phyloP scores from a whole-genome alignment of 2,797 vertebrate genomes.

The Enteromius treurensis region DNA sequence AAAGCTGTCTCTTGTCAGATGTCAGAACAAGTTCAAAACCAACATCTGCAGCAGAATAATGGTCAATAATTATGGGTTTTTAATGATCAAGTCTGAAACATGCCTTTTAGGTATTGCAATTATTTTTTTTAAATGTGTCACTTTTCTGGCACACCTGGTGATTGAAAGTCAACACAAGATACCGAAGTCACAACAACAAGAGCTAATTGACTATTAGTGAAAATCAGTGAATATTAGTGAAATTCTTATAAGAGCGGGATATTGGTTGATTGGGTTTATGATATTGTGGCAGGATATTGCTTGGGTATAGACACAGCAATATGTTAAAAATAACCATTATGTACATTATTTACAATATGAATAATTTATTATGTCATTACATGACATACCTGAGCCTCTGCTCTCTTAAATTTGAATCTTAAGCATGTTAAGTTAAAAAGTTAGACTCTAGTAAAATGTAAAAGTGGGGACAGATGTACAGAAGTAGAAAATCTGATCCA shows the following conservation, averaged over 20 bases:
- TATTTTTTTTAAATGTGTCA: neutral
- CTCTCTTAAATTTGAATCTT: neutral
- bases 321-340: neutral
- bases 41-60: neutral
- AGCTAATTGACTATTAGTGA: neutral
- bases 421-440: neutral
- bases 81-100: neutral
- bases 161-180: neutral
- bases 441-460: neutral
- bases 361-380: neutral
- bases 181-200: too few relatives aligned
- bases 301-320: neutral
- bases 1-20: neutral
- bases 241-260: neutral
- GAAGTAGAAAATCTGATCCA: neutral
- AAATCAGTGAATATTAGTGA: too few relatives aligned
- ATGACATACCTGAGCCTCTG: neutral
- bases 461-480: neutral
- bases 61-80: neutral
- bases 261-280: neutral
- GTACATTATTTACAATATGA: neutral
- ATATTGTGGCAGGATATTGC: neutral
- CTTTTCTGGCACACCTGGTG: neutral
- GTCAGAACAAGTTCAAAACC: neutral
- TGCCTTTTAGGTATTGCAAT: neutral